Percentiles rank a stretch among this genome's conserved stretches.
These are phyloP conservation scores for Eilema griseolum DNA, from an alignment of 2,888 invertebrate species.

Conservation along the genomic window DNA sequence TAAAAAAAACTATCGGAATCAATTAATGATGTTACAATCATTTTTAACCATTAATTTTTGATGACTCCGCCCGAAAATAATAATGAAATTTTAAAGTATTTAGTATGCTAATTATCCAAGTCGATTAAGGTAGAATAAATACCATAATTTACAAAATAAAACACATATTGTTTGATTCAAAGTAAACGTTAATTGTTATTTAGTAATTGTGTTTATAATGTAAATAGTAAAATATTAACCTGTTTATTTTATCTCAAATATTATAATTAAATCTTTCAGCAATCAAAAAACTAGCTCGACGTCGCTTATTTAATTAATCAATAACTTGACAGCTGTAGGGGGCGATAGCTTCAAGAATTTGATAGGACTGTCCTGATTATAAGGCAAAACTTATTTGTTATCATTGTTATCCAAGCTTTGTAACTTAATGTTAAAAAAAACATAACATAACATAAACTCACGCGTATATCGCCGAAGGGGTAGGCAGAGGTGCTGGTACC, in stretches of 20 bases:
- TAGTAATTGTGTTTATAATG: neutral
- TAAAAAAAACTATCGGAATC: too few species aligned
- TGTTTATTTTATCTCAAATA: neutral
- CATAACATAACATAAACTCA: too few species aligned
- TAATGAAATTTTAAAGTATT: too few species aligned
- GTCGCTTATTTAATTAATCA: conserved; percentile 16
- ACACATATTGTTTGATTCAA: neutral
- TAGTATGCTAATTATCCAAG: too few species aligned
- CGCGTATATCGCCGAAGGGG: too few species aligned
- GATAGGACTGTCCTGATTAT: neutral
- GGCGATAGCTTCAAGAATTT: neutral
- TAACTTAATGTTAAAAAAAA: neutral
- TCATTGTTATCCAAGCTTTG: neutral
- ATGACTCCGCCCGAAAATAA: too few species aligned
- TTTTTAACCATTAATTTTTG: too few species aligned
- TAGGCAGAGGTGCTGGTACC: too few species aligned
- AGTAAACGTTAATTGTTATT: neutral
- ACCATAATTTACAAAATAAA: neutral
- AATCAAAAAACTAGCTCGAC: conserved; percentile 12
- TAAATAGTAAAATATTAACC: neutral
- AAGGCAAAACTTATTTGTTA: neutral
- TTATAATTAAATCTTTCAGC: conserved; percentile 11
- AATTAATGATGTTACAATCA: too few species aligned
- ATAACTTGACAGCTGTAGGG: conserved; percentile 9
- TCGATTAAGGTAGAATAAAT: too few species aligned